Percentiles rank a stretch among this genome's conserved stretches.
Evolutionary conservation across 2,113 vertebrate species (phyloP).

Genomic region (Nettapus auritus): DNA sequence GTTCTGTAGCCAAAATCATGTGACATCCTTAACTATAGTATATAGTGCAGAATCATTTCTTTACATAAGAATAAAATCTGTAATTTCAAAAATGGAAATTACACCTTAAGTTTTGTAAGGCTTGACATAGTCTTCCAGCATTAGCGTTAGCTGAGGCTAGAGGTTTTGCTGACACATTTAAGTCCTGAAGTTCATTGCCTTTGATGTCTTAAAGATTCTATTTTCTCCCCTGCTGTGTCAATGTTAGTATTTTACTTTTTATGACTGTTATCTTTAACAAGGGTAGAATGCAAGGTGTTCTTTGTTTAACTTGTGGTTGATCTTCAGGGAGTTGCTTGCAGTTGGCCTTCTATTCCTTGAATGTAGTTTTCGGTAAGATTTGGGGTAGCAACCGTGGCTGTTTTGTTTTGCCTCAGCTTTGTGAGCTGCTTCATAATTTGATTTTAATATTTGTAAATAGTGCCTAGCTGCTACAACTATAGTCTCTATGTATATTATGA

Average conservation of each 20-base stretch:
- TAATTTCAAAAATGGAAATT: background rate
- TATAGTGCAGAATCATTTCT: background rate
- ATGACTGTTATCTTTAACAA: background rate
- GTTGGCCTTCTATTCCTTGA: background rate
- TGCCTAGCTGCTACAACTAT: conserved; percentile 59
- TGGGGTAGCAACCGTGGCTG: background rate
- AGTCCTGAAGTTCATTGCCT: background rate
- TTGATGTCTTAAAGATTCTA: background rate
- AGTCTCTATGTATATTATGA: conserved; percentile 34
- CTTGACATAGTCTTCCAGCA: background rate
- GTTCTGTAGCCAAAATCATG: background rate
- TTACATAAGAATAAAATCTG: background rate
- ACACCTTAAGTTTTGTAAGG: background rate
- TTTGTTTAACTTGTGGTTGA: background rate
- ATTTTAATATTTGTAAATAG: conserved; percentile 45
- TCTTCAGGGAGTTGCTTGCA: background rate
- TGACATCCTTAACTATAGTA: background rate
- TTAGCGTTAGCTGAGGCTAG: background rate
- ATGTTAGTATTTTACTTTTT: conserved; percentile 25
- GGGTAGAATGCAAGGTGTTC: background rate
- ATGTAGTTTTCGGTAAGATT: background rate
- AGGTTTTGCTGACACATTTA: background rate
- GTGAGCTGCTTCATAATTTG: conserved; percentile 5
- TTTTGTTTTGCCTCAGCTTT: background rate
- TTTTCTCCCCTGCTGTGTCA: background rate